Percentiles rank a stretch among this genome's conserved stretches.
phyloP scores from a whole-genome alignment of 2,113 vertebrate genomes.

The Furnarius figulus region DNA sequence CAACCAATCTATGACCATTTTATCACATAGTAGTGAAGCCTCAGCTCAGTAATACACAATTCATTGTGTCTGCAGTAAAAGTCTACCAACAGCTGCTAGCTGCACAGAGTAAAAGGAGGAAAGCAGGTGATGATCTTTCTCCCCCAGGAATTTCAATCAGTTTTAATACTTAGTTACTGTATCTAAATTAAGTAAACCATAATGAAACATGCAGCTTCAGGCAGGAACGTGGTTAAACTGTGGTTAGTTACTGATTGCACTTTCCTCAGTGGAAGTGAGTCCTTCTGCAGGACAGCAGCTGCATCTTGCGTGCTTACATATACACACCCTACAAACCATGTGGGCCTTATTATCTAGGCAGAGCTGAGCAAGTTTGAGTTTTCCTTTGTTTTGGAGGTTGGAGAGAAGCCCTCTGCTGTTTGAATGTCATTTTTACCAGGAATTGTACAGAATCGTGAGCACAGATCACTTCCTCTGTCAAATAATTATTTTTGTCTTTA shows the following conservation, averaged over 20 bases:
- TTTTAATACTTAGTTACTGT: background rate
- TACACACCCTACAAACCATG: background rate
- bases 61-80: background rate
- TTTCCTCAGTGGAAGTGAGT: background rate
- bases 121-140: background rate
- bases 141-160: background rate
- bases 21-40: background rate
- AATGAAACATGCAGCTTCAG: background rate
- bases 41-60: background rate
- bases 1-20: background rate
- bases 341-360: background rate
- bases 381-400: background rate
- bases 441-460: background rate
- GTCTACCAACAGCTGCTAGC: background rate
- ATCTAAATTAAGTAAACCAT: background rate
- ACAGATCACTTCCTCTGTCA: background rate
- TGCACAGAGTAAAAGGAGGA: background rate
- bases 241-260: background rate
- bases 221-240: background rate
- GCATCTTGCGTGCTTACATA: background rate
- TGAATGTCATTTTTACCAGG: background rate
- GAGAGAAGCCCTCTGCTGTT: background rate
- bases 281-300: background rate
- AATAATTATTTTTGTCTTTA: background rate
- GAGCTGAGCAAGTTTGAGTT: background rate